Base-by-base conservation (phyloP, 2,113 vertebrate genomes). In the Eulacestoma nigropectus region DNA sequence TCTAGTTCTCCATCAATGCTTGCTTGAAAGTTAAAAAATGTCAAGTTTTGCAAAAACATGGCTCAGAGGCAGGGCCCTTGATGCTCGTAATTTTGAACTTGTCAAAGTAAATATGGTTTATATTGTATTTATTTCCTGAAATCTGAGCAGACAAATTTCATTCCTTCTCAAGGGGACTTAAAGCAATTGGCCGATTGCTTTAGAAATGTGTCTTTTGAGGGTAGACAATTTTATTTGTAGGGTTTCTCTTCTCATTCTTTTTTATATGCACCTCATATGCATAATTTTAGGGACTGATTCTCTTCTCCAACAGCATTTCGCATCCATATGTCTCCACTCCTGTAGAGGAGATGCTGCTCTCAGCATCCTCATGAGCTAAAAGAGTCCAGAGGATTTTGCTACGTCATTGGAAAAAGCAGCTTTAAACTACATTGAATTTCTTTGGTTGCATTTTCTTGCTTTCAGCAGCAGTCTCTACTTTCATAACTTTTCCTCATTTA, bases 31-130 rank as follows among this genome's bases (percentile, higher is more conserved):
- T 95, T 92, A 78, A 95, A 95, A 95, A 93, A 55, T 17, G 26
- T 74, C 92, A 90, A 32, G 64, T 14, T 90, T 87, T 89, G 64
- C 29, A 42, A 89, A 92, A 95, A 46, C 64, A 37, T 6, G 13
- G 57, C 73, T 78, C 76, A 89, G 85, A 95, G 62, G 37, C 56
- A 95, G 64, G 44, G 72, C 92, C 79, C 64, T 64, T 60, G 90
- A 78, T 26, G 50, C 76, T 49, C 90, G 47, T 84, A 87, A 93
- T 93, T 93, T 96, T 86, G 56, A 92, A 78, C 90, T 93, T 97
- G 92, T 95, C 88, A 93, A 68, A 81, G 64, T 84, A 95, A 84
- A 90, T 94, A 90, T 53, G 33, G 69, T 56, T 81, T 96, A 52
- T 90, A 29, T 78, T 78, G 47, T 82, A 86, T 90, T 95, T 96